Conservation (phyloP, 2,888 invertebrate species). For the Lasioglossum lativentre region DNA sequence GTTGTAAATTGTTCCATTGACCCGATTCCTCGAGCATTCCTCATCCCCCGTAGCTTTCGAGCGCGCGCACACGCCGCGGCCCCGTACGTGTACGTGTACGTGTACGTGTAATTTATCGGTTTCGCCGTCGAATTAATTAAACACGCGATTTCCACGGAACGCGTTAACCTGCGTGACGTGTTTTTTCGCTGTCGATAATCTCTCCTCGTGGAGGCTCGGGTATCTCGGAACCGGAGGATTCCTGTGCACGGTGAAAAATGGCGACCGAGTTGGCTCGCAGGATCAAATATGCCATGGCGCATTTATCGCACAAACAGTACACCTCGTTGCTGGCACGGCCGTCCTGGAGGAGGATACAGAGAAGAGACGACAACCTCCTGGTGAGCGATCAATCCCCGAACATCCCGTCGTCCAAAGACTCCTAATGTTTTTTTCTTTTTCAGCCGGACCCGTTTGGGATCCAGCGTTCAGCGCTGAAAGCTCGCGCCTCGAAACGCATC, state of each 20-base stretch:
- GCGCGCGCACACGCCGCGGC: background rate
- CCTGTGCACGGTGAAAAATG: constrained; percentile 19
- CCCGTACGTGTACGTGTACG: background rate
- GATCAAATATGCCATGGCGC: constrained; percentile 78
- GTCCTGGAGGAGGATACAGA: constrained; percentile 72
- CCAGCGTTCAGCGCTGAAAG: constrained; percentile 70
- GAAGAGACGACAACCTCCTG: constrained; percentile 44
- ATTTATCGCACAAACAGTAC: constrained; percentile 75
- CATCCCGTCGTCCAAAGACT: background rate
- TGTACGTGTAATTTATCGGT: background rate
- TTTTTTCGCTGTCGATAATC: background rate
- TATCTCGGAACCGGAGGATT: background rate
- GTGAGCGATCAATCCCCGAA: constrained; percentile 26
- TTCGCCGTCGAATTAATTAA: constrained; percentile 33
- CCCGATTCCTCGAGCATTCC: constrained; percentile 14
- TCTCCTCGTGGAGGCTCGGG: background rate
- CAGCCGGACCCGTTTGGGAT: constrained; percentile 70
- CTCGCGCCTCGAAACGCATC: constrained; percentile 75
- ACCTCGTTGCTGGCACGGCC: constrained; percentile 75
- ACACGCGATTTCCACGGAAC: constrained; percentile 35
- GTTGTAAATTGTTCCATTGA: constrained; percentile 33
- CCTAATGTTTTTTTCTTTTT: constrained; percentile 13
- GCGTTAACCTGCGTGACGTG: constrained; percentile 23
- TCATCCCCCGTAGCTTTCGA: constrained; percentile 2
- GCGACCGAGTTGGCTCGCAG: constrained; percentile 73